Conservation (phyloP, 2,113 vertebrate species). For the Anoura caudifer region DNA sequence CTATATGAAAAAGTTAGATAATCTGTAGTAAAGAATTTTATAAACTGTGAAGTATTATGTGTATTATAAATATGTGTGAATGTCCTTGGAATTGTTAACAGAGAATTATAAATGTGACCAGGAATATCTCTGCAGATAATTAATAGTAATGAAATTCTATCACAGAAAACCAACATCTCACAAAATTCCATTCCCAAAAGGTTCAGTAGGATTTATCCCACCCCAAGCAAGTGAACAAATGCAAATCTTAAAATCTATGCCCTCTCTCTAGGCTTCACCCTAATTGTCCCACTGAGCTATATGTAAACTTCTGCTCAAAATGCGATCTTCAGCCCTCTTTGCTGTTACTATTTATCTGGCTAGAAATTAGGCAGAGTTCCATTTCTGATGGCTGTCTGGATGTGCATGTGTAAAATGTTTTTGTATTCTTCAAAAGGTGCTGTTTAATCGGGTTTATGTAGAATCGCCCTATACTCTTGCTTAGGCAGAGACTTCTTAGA, state of each 20-base stretch:
- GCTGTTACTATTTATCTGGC: background rate
- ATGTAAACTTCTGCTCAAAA: conserved; percentile 7
- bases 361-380: background rate
- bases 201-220: background rate
- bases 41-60: background rate
- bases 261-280: background rate
- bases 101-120: background rate
- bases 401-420: background rate
- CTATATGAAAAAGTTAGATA: background rate
- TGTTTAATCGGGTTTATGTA: background rate
- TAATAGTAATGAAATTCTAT: background rate
- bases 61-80: background rate
- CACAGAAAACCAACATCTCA: background rate
- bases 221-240: background rate
- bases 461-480: background rate
- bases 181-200: background rate
- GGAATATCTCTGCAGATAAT: background rate
- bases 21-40: background rate
- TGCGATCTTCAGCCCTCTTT: background rate
- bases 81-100: conserved; percentile 35
- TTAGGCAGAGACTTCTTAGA: background rate
- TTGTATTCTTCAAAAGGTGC: background rate
- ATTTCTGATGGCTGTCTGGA: background rate
- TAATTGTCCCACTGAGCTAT: background rate
- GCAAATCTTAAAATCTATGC: background rate